Evolutionary conservation across 2,888 invertebrate genomes (phyloP).

Genomic region (Saturnia pavonia): DNA sequence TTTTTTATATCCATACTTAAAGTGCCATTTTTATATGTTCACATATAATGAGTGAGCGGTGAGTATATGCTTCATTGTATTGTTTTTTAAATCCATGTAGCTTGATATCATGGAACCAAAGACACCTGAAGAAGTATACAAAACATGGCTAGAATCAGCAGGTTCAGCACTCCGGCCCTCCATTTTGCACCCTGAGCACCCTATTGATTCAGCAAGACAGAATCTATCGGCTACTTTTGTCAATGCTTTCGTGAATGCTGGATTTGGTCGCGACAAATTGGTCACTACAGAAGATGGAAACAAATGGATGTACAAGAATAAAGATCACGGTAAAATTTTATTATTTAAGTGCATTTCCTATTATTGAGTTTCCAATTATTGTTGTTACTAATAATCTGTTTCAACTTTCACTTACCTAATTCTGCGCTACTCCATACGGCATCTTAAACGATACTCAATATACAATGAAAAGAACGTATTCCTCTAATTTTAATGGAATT

Average conservation of each 20-base stretch:
- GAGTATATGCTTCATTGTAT: no score
- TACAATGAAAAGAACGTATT: no score
- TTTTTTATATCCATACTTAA: no score
- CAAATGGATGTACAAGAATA: conserved; percentile 97
- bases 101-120: conserved; percentile 99
- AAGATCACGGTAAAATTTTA: conserved; percentile 88
- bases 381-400: background rate
- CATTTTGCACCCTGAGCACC: conserved; percentile 85
- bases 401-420: no score
- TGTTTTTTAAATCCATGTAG: conserved; percentile 57
- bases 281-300: conserved; percentile 92
- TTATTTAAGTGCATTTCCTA: background rate
- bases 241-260: conserved; percentile 99
- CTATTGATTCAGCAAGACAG: conserved; percentile 96
- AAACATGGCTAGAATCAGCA: conserved; percentile 96
- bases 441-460: no score
- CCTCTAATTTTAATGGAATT: no score
- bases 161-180: conserved; percentile 85
- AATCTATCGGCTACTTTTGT: conserved; percentile 99
- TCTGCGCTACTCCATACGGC: no score
- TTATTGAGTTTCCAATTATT: background rate
- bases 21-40: no score
- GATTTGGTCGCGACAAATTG: conserved; percentile 97
- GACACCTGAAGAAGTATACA: conserved; percentile 99
- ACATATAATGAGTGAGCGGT: no score